Conservation (phyloP, 1,140 invertebrate species). For the Eueides isabella region DNA sequence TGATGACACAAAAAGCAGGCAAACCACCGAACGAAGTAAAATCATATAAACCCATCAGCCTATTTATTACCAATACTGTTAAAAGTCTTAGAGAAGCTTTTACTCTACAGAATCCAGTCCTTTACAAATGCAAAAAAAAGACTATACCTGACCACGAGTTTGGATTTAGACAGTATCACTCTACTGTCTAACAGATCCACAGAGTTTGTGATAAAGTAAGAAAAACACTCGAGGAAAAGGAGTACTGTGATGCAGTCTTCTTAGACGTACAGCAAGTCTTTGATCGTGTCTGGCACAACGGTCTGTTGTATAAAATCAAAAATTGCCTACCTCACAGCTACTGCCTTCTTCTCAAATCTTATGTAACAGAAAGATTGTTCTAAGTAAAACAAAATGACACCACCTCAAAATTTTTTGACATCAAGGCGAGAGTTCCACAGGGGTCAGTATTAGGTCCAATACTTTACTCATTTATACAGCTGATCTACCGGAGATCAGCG, state of each 20-base stretch:
- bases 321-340: too few relatives aligned
- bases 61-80: not conserved
- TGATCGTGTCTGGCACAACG: slow-evolving; percentile 16
- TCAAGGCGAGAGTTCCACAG: slow-evolving; percentile 4
- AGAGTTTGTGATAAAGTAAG: not conserved
- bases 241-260: not conserved
- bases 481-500: not conserved
- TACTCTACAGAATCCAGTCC: not conserved
- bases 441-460: slow-evolving; percentile 8
- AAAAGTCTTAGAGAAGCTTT: not conserved
- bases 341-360: slow-evolving; percentile 7
- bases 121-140: not conserved
- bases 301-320: slow-evolving; percentile 3
- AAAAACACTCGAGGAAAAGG: slow-evolving; percentile 11
- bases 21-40: not conserved
- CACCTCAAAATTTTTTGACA: not conserved
- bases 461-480: slow-evolving; percentile 3
- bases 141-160: slow-evolving; percentile 25
- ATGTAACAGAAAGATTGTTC: not conserved
- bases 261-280: slow-evolving; percentile 22
- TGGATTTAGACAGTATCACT: not conserved
- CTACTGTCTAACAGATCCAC: not conserved
- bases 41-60: not conserved
- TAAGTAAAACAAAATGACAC: not conserved
- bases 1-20: not conserved